phyloP scores from a whole-genome alignment of 2,888 invertebrate species.

The Cheilosia vulpina region DNA sequence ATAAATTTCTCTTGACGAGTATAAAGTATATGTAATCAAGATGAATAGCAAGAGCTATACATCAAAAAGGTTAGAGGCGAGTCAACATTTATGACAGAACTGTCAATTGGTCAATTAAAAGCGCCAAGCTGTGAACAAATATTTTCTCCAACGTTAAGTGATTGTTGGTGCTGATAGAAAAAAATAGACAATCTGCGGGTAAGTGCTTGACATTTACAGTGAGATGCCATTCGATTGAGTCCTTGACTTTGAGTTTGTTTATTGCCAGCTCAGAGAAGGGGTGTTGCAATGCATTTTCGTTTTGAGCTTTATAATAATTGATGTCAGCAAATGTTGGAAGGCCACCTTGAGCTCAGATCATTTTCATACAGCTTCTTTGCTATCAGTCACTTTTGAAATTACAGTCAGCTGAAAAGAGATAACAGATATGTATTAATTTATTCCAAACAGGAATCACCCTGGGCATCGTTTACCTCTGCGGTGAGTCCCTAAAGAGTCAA shows the following conservation, averaged over 20 bases:
- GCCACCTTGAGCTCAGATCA: not conserved
- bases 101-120: not conserved
- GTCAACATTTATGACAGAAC: not conserved
- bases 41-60: not conserved
- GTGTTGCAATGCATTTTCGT: too few species aligned
- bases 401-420: not conserved
- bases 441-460: conserved; percentile 7
- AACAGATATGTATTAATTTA: not conserved
- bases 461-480: not conserved
- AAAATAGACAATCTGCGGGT: too few species aligned
- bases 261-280: too few species aligned
- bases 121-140: not conserved
- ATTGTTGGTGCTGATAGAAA: not conserved
- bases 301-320: too few species aligned
- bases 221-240: too few species aligned
- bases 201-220: too few species aligned
- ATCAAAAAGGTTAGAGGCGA: not conserved
- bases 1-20: not conserved
- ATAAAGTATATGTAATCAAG: too few species aligned
- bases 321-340: too few species aligned
- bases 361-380: not conserved
- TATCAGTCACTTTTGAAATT: not conserved
- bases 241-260: too few species aligned
- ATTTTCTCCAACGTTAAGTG: not conserved
- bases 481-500: not conserved